A percentile compares a stretch with the other conserved stretches of the same genome.
These are phyloP conservation scores for Dichetophora obliterata DNA, from an alignment of 2,888 invertebrate genomes.

Conservation along the genomic window DNA sequence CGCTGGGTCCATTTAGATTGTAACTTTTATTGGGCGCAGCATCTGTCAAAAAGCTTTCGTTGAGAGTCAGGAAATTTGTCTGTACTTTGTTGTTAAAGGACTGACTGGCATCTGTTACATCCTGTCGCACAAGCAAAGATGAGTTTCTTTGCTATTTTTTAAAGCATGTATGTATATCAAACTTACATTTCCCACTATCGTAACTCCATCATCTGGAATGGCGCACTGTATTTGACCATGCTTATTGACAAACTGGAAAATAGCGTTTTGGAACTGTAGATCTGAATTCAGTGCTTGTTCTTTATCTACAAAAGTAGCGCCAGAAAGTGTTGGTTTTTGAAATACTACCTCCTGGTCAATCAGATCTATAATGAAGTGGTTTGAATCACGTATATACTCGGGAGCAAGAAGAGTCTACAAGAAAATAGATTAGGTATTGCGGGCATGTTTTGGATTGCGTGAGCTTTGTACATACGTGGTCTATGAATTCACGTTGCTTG, in stretches of 20 bases:
- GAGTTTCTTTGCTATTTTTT: too few species aligned
- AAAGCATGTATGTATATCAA: background rate
- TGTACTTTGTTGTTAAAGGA: slow-evolving; percentile 18
- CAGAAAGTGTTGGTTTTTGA: slow-evolving; percentile 39
- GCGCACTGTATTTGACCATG: slow-evolving; percentile 33
- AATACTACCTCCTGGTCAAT: slow-evolving; percentile 58
- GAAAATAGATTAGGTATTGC: background rate
- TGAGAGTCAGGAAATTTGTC: slow-evolving; percentile 14
- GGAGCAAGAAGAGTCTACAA: slow-evolving; percentile 64
- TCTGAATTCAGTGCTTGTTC: slow-evolving; percentile 23
- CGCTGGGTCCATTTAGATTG: background rate
- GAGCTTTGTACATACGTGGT: slow-evolving; percentile 60
- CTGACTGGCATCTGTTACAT: slow-evolving; percentile 1
- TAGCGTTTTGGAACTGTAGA: slow-evolving; percentile 60
- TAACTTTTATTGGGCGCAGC: background rate
- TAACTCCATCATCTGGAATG: slow-evolving; percentile 38
- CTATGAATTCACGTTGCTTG: slow-evolving; percentile 64
- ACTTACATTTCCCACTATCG: slow-evolving; percentile 16
- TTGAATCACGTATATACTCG: slow-evolving; percentile 63
- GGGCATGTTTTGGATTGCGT: background rate
- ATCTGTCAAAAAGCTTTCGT: slow-evolving; percentile 17
- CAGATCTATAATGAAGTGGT: slow-evolving; percentile 66
- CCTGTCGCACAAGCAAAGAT: background rate
- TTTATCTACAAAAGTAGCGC: slow-evolving; percentile 10
- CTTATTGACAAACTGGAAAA: slow-evolving; percentile 61